Conservation (phyloP, 2,888 invertebrate genomes). For the Heteromurus nitidus region DNA sequence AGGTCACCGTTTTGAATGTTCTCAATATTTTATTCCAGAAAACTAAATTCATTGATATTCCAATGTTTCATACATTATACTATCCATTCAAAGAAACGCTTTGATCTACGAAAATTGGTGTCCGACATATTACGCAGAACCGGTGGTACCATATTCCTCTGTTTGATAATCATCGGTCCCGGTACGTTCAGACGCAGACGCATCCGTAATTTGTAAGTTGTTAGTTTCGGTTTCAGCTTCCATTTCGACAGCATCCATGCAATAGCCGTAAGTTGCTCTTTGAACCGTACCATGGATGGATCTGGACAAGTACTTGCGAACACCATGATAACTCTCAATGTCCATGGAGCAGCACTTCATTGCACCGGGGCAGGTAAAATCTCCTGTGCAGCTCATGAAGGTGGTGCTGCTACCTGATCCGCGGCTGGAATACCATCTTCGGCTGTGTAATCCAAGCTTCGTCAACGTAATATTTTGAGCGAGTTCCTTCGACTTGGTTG, state of each 20-base stretch:
- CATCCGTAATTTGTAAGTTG: too few relatives aligned
- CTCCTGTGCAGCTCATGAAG: constrained; percentile 61
- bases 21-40: too few relatives aligned
- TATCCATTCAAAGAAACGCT: too few relatives aligned
- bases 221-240: not conserved
- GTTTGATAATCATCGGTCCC: too few relatives aligned
- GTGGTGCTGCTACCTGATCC: constrained; percentile 29
- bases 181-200: too few relatives aligned
- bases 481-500: constrained; percentile 16
- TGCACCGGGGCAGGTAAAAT: constrained; percentile 61
- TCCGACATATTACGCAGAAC: too few relatives aligned
- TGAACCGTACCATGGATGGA: not conserved
- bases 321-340: constrained; percentile 52
- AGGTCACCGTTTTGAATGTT: too few relatives aligned
- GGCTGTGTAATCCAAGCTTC: constrained; percentile 13
- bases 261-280: constrained; percentile 60
- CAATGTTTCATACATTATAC: too few relatives aligned
- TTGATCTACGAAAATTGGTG: too few relatives aligned
- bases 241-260: constrained; percentile 56
- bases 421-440: not conserved
- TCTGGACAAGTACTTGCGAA: constrained; percentile 33
- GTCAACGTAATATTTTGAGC: constrained; percentile 23
- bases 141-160: too few relatives aligned
- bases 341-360: constrained; percentile 67
- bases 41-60: too few relatives aligned